phyloP scores from a whole-genome alignment of 2,113 vertebrate species.

The Bubo scandiacus region DNA sequence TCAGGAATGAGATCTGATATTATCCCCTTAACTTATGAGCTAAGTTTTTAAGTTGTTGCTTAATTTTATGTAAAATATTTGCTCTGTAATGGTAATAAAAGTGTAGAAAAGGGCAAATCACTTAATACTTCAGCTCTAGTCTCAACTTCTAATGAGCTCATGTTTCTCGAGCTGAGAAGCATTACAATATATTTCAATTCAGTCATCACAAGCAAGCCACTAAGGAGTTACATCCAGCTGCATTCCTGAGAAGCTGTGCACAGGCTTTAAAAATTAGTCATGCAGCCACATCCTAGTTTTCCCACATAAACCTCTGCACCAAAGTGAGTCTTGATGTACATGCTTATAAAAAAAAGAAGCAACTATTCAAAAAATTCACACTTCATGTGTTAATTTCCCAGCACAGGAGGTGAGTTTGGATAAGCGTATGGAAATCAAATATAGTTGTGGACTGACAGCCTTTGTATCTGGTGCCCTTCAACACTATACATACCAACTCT shows the following conservation, averaged over 20 bases:
- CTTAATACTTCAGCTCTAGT: background rate
- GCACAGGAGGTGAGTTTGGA: conserved; percentile 26
- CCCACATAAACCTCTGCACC: conserved; percentile 28
- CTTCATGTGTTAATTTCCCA: conserved; percentile 40
- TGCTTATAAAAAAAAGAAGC: conserved; percentile 3
- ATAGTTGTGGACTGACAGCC: background rate
- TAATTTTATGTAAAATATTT: conserved; percentile 64
- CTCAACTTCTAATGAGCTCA: background rate
- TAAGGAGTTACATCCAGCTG: conserved; percentile 50
- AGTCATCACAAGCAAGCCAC: conserved; percentile 41
- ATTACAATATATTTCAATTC: conserved; percentile 31
- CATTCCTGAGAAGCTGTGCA: conserved; percentile 33
- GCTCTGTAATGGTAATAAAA: conserved; percentile 52
- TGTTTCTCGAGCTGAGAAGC: background rate
- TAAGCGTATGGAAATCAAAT: conserved; percentile 58
- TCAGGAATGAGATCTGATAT: conserved; percentile 42
- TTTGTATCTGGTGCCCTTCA: conserved; percentile 25
- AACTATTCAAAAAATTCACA: conserved; percentile 59
- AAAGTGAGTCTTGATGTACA: conserved; percentile 20
- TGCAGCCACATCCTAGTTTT: conserved; percentile 46
- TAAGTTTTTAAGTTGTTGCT: conserved; percentile 50
- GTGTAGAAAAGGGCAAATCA: conserved; percentile 51
- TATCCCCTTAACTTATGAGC: conserved; percentile 47
- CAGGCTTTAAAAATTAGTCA: conserved; percentile 68
- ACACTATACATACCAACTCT: background rate